These are phyloP conservation scores for Mystacides longicornis DNA, from an alignment of 2,888 invertebrate genomes.

Conservation along the genomic window DNA sequence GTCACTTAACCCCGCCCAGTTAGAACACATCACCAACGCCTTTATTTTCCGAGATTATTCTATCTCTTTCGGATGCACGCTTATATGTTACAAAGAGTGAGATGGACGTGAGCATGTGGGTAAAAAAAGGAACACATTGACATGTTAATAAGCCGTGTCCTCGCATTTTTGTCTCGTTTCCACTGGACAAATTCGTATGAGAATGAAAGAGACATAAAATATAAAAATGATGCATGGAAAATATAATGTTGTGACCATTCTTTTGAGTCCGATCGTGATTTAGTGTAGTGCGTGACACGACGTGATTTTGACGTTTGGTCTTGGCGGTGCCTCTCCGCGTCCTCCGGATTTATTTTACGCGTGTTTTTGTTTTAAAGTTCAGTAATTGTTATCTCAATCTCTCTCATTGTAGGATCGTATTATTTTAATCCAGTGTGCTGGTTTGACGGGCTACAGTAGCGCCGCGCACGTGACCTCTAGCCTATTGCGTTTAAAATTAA, in stretches of 20 bases:
- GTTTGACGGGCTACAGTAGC: too few species aligned
- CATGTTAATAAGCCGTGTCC: constrained; percentile 1
- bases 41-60: neutral
- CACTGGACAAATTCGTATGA: neutral
- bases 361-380: too few species aligned
- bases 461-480: too few species aligned
- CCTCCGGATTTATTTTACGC: too few species aligned
- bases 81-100: neutral
- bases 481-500: too few species aligned
- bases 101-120: too few species aligned
- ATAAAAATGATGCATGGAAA: neutral
- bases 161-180: neutral
- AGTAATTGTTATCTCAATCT: too few species aligned
- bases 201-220: neutral
- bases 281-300: neutral
- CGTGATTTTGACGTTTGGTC: too few species aligned
- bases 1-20: neutral
- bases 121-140: neutral
- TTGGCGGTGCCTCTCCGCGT: too few species aligned
- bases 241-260: neutral
- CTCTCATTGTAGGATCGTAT: too few species aligned
- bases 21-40: neutral
- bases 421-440: too few species aligned
- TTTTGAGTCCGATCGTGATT: neutral
- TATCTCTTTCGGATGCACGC: neutral